Conservation (phyloP, 2,113 vertebrate species). For the Pseudonaja textilis region DNA sequence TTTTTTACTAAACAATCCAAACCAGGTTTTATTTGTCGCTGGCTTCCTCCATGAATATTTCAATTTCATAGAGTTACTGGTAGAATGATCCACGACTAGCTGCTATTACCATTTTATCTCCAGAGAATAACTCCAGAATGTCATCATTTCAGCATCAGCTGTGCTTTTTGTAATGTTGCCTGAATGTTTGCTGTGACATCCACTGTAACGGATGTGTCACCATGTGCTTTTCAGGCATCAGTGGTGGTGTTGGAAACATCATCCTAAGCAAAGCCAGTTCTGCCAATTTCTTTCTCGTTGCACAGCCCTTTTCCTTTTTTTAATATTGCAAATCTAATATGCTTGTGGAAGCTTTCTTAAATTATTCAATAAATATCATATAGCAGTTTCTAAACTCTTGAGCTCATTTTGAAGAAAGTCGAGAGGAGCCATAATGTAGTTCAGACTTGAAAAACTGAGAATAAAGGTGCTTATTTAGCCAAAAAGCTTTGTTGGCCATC, state of each 20-base stretch:
- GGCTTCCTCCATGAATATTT: slow-evolving; percentile 17
- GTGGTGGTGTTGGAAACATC: slow-evolving; percentile 13
- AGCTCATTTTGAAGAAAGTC: neutral
- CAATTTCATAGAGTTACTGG: neutral
- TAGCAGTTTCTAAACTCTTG: slow-evolving; percentile 27
- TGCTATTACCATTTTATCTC: slow-evolving; percentile 21
- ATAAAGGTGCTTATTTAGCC: neutral
- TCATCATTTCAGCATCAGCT: slow-evolving; percentile 25
- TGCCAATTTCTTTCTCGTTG: slow-evolving; percentile 17
- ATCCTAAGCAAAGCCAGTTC: slow-evolving; percentile 6
- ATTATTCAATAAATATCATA: slow-evolving; percentile 9
- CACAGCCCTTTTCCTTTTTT: neutral
- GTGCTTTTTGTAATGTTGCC: neutral
- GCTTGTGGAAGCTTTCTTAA: neutral
- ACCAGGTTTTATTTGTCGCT: slow-evolving; percentile 10
- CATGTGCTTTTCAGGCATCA: slow-evolving; percentile 51
- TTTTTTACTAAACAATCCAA: slow-evolving; percentile 17
- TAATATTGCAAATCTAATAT: neutral
- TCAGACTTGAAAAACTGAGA: neutral
- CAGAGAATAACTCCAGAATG: slow-evolving; percentile 2
- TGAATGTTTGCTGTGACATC: slow-evolving; percentile 6
- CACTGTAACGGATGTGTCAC: slow-evolving; percentile 39
- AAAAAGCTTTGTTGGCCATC: neutral
- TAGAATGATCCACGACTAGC: slow-evolving; percentile 17
- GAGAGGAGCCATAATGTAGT: neutral